phyloP scores from a whole-genome alignment of 2,888 invertebrate genomes.

The Drosophila cognata region DNA sequence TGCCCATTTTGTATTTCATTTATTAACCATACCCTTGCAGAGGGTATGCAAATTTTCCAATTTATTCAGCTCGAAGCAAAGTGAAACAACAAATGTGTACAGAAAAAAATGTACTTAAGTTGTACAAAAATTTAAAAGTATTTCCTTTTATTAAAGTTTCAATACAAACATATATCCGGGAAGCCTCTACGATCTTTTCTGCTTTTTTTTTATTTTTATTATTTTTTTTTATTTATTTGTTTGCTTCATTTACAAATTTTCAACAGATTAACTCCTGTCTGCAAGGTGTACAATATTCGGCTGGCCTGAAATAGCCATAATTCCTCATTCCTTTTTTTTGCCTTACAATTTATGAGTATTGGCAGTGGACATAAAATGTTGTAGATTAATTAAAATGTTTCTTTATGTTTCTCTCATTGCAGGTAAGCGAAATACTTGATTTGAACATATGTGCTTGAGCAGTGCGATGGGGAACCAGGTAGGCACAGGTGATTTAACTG shows the following conservation, averaged over 20 bases:
- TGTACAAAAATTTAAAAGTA: neutral
- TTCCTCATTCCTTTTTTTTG: neutral
- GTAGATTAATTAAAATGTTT: conserved; percentile 69
- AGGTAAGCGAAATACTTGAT: conserved; percentile 68
- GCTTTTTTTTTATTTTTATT: neutral
- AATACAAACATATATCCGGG: neutral
- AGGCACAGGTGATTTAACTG: neutral
- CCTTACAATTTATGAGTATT: conserved; percentile 27
- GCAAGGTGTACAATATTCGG: neutral
- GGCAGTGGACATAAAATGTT: conserved; percentile 37
- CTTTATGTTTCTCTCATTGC: conserved; percentile 53
- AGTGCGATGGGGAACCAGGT: conserved; percentile 5
- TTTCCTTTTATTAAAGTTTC: neutral
- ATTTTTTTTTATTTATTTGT: neutral
- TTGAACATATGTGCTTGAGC: conserved; percentile 1
- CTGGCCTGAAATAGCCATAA: neutral
- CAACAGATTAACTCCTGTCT: neutral
- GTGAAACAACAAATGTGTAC: neutral
- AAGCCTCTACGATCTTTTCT: neutral
- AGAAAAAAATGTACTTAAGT: no score
- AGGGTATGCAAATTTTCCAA: neutral
- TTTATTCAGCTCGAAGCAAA: neutral
- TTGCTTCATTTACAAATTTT: neutral
- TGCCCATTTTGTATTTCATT: conserved; percentile 1
- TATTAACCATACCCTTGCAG: neutral